phyloP scores from a whole-genome alignment of 2,797 vertebrate genomes.

The Threskiornis aethiopicus region DNA sequence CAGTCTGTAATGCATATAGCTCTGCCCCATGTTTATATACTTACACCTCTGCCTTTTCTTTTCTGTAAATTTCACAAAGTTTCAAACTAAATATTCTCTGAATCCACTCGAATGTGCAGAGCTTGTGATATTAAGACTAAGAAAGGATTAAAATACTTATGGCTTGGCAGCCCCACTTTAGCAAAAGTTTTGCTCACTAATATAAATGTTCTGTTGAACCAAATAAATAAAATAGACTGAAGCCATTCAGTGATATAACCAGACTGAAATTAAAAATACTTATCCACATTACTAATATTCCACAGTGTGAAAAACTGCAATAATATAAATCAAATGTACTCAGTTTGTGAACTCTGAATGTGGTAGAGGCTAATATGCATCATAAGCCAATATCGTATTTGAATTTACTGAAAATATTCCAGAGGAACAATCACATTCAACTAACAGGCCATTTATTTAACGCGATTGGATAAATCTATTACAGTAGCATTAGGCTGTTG shows the following conservation, averaged over 20 bases:
- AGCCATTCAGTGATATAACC: not conserved
- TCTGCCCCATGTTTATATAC: not conserved
- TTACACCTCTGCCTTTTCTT: accelerated
- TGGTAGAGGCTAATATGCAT: not conserved
- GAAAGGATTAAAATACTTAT: not conserved
- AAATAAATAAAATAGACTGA: not conserved
- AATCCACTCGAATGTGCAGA: not conserved
- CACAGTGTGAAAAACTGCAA: not conserved
- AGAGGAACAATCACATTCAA: not conserved
- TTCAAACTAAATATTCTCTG: not conserved
- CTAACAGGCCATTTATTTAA: not conserved
- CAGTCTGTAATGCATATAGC: accelerated
- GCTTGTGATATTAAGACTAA: not conserved
- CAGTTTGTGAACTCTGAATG: not conserved
- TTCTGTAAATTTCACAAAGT: not conserved
- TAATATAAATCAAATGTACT: not conserved
- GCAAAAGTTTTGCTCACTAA: not conserved
- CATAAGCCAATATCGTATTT: not conserved
- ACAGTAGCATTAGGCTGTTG: not conserved
- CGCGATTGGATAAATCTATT: not conserved
- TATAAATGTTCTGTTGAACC: not conserved
- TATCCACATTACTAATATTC: not conserved
- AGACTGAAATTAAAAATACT: not conserved
- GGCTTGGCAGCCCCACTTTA: not conserved
- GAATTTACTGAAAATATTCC: not conserved